A percentile compares a stretch with the other conserved stretches of the same genome.
Conservation (phyloP, 2,113 vertebrate genomes). For the Hemibagrus wyckioides region DNA sequence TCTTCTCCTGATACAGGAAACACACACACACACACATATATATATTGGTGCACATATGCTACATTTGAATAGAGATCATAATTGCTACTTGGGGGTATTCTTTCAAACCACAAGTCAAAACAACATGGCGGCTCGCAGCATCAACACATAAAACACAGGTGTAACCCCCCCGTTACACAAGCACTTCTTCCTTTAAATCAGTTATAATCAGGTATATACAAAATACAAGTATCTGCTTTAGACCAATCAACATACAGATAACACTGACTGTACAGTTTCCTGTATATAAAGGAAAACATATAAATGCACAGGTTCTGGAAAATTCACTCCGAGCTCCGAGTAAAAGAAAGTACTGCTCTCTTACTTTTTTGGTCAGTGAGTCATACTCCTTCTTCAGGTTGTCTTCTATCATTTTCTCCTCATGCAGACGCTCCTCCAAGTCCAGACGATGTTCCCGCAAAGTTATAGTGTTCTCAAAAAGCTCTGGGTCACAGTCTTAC, state of each 20-base stretch:
- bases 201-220: no score
- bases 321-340: not conserved
- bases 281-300: no score
- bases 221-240: not conserved
- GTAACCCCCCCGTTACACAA: no score
- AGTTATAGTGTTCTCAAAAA: conserved; percentile 80
- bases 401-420: conserved; percentile 79
- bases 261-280: not conserved
- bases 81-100: not conserved
- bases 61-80: not conserved
- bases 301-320: not conserved
- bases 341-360: not conserved
- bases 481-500: conserved; percentile 77
- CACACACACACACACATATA: conserved; percentile 15
- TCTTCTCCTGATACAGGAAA: conserved; percentile 73
- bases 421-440: conserved; percentile 79
- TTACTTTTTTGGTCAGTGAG: conserved; percentile 79
- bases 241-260: not conserved
- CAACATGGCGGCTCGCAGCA: not conserved
- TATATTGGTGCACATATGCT: not conserved
- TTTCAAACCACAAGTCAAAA: not conserved
- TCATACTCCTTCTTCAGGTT: conserved; percentile 79
- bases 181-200: not conserved
- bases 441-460: conserved; percentile 79
- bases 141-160: not conserved